Conservation (phyloP, 92 coral and sea anemone species). For the Metridium senile region DNA sequence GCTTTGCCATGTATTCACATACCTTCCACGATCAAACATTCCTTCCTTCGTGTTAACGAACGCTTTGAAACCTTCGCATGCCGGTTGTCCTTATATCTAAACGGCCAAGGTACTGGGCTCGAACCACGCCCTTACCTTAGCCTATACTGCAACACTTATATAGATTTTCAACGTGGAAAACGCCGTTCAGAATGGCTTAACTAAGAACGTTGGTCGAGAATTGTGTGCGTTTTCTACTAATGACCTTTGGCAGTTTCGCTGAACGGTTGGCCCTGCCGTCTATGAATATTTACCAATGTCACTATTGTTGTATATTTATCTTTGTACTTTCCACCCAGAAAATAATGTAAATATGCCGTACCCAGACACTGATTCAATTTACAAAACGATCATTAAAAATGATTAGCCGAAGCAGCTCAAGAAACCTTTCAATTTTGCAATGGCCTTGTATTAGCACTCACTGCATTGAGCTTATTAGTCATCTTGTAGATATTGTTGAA, state of each 20-base stretch:
- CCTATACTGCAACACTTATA: not conserved
- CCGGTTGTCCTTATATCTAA: not conserved
- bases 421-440: no score
- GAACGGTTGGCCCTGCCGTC: not conserved
- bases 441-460: no score
- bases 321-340: no score
- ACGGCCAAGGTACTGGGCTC: slow-evolving; percentile 11
- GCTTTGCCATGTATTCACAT: not conserved
- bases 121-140: not conserved
- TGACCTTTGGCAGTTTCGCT: slow-evolving; percentile 9
- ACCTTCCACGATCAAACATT: not conserved
- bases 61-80: not conserved
- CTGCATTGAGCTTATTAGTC: no score
- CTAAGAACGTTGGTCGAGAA: not conserved
- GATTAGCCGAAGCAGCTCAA: no score
- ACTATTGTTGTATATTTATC: no score
- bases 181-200: not conserved
- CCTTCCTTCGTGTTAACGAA: not conserved
- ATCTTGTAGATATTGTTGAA: no score
- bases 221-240: not conserved
- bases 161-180: not conserved
- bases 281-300: not conserved
- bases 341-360: no score
- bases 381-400: no score
- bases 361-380: no score